phyloP scores from a whole-genome alignment of 2,888 invertebrate genomes.

The Oxystoma pomonae region DNA sequence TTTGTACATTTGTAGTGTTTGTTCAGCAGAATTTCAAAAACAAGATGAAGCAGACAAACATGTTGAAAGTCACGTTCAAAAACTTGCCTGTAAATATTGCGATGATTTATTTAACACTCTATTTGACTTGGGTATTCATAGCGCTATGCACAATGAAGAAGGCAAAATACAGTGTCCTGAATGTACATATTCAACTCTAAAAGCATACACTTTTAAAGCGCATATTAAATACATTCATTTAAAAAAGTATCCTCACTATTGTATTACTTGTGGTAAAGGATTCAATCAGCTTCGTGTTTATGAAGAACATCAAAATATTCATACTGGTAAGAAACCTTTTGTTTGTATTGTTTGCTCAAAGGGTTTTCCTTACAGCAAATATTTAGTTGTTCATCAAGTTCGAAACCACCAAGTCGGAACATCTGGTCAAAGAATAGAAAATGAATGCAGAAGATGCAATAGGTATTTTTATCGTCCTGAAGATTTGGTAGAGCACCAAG shows the following conservation, averaged over 20 bases:
- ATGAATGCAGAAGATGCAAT: conserved; percentile 40
- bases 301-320: conserved; percentile 56
- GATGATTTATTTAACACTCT: conserved; percentile 10
- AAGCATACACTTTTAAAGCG: conserved; percentile 35
- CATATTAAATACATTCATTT: conserved; percentile 42
- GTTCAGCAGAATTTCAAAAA: conserved; percentile 34
- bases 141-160: conserved; percentile 14
- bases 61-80: conserved; percentile 10
- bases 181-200: conserved; percentile 37
- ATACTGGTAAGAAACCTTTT: conserved; percentile 51
- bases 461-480: conserved; percentile 38
- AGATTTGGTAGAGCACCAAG: conserved; percentile 48
- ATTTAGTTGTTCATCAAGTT: conserved; percentile 38
- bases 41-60: conserved; percentile 25
- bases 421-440: conserved; percentile 46
- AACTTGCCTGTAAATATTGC: conserved; percentile 13
- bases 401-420: conserved; percentile 42
- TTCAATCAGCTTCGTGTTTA: conserved; percentile 53
- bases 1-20: conserved; percentile 35
- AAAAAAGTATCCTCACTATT: conserved; percentile 49
- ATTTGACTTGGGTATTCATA: conserved; percentile 21
- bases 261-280: conserved; percentile 53
- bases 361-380: conserved; percentile 49
- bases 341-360: conserved; percentile 53
- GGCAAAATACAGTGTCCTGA: conserved; percentile 18